Conservation (phyloP, 2,888 invertebrate species). For the Apamea crenata region DNA sequence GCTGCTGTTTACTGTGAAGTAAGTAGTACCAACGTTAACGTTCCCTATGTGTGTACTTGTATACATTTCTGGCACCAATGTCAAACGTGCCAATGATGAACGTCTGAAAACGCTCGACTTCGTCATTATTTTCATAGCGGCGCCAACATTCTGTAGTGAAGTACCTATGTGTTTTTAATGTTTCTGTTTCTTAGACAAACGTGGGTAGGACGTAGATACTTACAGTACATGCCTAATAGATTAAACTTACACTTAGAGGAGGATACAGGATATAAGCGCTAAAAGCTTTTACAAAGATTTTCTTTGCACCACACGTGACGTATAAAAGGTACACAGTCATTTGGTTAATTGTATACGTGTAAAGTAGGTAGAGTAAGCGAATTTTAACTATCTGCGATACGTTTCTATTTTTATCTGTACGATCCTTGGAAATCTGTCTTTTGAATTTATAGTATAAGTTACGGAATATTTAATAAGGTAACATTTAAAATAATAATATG, state of each 20-base stretch:
- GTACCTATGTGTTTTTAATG: slow-evolving; percentile 26
- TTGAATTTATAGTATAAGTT: no score
- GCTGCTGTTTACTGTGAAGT: not conserved
- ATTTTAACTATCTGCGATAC: not conserved
- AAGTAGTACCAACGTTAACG: not conserved
- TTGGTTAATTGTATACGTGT: not conserved
- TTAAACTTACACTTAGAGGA: not conserved
- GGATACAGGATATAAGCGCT: no score
- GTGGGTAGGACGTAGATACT: not conserved
- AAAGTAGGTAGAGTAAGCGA: not conserved
- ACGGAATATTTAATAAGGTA: no score
- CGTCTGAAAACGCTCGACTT: slow-evolving; percentile 16
- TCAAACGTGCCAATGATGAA: slow-evolving; percentile 43
- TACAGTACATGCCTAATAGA: no score
- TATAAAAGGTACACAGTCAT: not conserved
- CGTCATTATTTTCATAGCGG: slow-evolving; percentile 43
- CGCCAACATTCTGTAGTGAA: slow-evolving; percentile 33
- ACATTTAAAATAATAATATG: no score
- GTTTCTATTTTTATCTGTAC: not conserved
- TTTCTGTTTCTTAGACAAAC: slow-evolving; percentile 14
- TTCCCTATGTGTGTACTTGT: not conserved
- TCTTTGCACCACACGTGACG: not conserved
- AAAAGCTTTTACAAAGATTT: not conserved
- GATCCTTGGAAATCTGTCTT: not conserved
- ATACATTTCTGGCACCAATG: slow-evolving; percentile 37